Evolutionary conservation across 2,888 invertebrate species (phyloP).

Genomic region (Acrobasis suavella): DNA sequence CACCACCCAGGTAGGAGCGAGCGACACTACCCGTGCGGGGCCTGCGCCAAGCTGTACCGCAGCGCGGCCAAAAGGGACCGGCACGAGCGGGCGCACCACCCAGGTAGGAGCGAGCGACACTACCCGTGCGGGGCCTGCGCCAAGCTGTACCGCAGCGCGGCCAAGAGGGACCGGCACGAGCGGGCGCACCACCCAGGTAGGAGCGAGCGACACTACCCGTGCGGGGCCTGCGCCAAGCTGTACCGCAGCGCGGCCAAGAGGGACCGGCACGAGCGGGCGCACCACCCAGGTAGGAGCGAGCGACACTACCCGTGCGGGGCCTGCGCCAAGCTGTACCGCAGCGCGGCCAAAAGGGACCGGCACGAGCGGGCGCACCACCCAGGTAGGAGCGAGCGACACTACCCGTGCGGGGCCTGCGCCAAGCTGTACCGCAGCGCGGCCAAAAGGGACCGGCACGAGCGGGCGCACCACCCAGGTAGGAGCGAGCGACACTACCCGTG

Average conservation of each 20-base stretch:
- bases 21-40: no score
- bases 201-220: neutral
- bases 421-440: no score
- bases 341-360: slow-evolving; percentile 91
- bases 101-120: slow-evolving; percentile 81
- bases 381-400: slow-evolving; percentile 63
- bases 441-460: no score
- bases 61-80: no score
- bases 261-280: no score
- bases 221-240: no score
- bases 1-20: slow-evolving; percentile 89
- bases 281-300: slow-evolving; percentile 61
- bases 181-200: slow-evolving; percentile 90
- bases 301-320: slow-evolving; percentile 92
- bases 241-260: no score
- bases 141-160: slow-evolving; percentile 91
- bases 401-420: no score
- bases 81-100: no score
- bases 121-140: slow-evolving; percentile 94
- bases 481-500: slow-evolving; percentile 91
- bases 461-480: no score
- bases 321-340: slow-evolving; percentile 92
- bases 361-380: slow-evolving; percentile 93
- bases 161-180: slow-evolving; percentile 92
- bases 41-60: no score